These are phyloP conservation scores for Reinhardtius hippoglossoides DNA, from an alignment of 2,113 vertebrate genomes.

Conservation along the genomic window DNA sequence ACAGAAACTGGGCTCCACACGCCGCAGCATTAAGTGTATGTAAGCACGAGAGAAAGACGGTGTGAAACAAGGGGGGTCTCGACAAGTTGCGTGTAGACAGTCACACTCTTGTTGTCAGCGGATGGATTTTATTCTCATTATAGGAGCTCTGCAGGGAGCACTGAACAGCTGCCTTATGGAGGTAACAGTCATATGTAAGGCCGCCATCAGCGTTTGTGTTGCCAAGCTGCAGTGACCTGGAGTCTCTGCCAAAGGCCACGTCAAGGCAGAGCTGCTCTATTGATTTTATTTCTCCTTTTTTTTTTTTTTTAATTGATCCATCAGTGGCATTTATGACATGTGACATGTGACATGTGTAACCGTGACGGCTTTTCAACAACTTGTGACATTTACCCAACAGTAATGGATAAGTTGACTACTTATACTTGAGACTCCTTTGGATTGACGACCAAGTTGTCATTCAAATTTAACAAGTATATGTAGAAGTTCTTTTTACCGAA, in stretches of 20 bases:
- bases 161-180: conserved; percentile 80
- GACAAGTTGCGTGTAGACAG: conserved; percentile 65
- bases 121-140: conserved; percentile 71
- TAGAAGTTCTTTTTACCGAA: no score
- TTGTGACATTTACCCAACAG: no score
- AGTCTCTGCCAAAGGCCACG: neutral
- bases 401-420: no score
- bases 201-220: conserved; percentile 34
- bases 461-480: no score
- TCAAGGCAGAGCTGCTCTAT: no score
- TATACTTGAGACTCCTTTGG: no score
- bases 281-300: no score
- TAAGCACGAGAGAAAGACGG: neutral
- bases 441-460: no score
- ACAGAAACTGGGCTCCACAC: conserved; percentile 1
- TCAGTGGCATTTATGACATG: no score
- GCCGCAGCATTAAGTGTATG: neutral
- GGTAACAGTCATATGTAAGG: conserved; percentile 72
- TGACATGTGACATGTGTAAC: no score
- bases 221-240: conserved; percentile 29
- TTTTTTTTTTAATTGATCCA: no score
- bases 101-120: conserved; percentile 67
- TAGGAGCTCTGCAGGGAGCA: conserved; percentile 73
- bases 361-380: no score
- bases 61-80: conserved; percentile 29